Evolutionary conservation across 2,113 vertebrate genomes (phyloP).

Genomic region (Osmerus eperlanus): DNA sequence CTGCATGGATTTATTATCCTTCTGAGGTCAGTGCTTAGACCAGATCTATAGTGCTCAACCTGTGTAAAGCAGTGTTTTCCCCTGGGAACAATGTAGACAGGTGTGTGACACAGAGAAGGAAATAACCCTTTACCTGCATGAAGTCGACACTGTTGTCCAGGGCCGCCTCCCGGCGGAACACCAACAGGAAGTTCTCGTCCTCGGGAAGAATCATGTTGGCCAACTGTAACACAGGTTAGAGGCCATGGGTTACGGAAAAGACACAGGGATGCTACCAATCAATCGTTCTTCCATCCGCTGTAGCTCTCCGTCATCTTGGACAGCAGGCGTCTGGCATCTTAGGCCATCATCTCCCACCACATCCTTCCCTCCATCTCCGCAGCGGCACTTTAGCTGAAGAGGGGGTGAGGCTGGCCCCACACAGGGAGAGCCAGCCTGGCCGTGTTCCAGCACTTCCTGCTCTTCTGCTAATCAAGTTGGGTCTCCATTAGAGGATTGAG

Average conservation of each 20-base stretch:
- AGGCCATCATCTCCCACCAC: not conserved
- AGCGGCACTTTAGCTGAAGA: too few relatives aligned
- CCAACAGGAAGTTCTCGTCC: slow-evolving; percentile 91
- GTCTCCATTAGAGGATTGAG: slow-evolving; percentile 65
- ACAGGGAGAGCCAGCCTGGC: slow-evolving; percentile 25
- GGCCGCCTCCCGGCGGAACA: slow-evolving; percentile 86
- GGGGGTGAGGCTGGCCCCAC: too few relatives aligned
- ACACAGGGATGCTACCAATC: not conserved
- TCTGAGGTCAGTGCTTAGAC: too few relatives aligned
- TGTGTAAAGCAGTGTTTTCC: too few relatives aligned
- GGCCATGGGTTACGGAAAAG: not conserved
- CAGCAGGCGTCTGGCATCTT: too few relatives aligned
- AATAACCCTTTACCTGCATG: slow-evolving; percentile 79
- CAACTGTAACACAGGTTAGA: slow-evolving; percentile 69
- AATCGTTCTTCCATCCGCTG: too few relatives aligned
- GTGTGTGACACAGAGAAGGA: not conserved
- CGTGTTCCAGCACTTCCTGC: not conserved
- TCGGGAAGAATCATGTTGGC: slow-evolving; percentile 87
- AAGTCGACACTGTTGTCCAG: slow-evolving; percentile 96
- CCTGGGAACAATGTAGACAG: too few relatives aligned
- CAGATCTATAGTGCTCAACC: too few relatives aligned
- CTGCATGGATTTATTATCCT: too few relatives aligned
- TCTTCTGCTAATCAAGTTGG: slow-evolving; percentile 29
- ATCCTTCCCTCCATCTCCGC: too few relatives aligned
- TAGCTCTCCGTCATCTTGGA: too few relatives aligned